Evolutionary conservation across 2,797 vertebrate genomes (phyloP).

Genomic region (Lagocephalus sceleratus): DNA sequence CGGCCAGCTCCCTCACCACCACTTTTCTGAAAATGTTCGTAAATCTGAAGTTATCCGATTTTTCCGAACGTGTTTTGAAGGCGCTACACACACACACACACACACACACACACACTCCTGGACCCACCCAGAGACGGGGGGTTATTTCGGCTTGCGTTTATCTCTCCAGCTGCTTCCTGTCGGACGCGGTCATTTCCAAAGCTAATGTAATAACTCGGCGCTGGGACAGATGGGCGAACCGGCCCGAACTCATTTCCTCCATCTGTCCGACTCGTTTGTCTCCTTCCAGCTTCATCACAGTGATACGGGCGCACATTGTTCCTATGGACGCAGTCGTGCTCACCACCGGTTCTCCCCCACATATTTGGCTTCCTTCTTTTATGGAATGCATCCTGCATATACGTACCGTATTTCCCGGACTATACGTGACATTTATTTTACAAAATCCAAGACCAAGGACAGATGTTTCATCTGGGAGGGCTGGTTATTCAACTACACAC

Average conservation of each 20-base stretch:
- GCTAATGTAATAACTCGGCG: conserved; percentile 59
- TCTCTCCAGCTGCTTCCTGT: conserved; percentile 57
- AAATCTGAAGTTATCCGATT: too few relatives aligned
- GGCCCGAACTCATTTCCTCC: conserved; percentile 49
- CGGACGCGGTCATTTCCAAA: conserved; percentile 53
- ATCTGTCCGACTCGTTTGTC: conserved; percentile 14
- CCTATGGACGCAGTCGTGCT: background rate
- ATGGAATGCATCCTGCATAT: background rate
- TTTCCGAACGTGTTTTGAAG: too few relatives aligned
- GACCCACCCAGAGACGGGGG: conserved; percentile 6
- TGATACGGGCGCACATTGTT: conserved; percentile 6
- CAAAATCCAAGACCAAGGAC: too few relatives aligned
- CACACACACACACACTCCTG: conserved; percentile 13
- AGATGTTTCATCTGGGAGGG: too few relatives aligned
- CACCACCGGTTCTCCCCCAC: background rate
- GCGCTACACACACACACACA: background rate
- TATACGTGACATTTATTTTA: too few relatives aligned
- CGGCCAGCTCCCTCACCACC: too few relatives aligned
- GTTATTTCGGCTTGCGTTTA: conserved; percentile 42
- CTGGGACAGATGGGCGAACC: conserved; percentile 33
- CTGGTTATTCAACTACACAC: too few relatives aligned
- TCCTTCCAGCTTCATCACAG: conserved; percentile 25
- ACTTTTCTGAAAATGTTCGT: too few relatives aligned
- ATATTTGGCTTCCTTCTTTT: background rate
- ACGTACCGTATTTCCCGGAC: too few relatives aligned